Base-by-base conservation (phyloP, 2,113 vertebrate genomes). In the Fregata magnificens region DNA sequence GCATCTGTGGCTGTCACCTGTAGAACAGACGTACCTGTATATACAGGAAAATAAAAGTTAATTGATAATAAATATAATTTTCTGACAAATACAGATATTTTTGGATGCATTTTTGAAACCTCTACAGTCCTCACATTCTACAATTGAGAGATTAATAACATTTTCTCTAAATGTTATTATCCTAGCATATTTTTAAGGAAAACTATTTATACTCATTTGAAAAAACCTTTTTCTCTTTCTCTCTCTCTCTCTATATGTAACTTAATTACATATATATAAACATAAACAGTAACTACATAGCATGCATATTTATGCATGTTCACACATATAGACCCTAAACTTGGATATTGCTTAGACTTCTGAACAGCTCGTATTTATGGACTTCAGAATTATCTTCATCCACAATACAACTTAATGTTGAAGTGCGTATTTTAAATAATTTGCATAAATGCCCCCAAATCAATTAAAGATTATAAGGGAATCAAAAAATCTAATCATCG, bases 1-100 rank as follows among this genome's bases (percentile, higher is more conserved):
- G 99, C 99, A 94, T 99, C 99, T 16, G 98, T 99, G 19, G 99
- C 99, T 73, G 99, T 99, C 81, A 99, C 99, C 98, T 99, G 99
- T 69, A 99, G 98, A 96, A 99, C 99, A 86, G 99, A 99, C 3
- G 99, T 99, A 95, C 99, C 99, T 99, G 92, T 86, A 93, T 42
- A 74, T 61, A 66, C 31, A 96, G 94, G 78, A 97, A 94, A 97
- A 96, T n/a, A 97, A 50, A 76, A 47, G 88, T 96, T 95, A 96
- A 66, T 71, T 88, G 47, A 44, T 25, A 79, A 82, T 42, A 38
- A 25, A 42, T 28, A 34, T 3, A 47, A 26, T 47, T 86, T 92
- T 67, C 14, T 20, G 25, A 38, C 11, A 82, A 85, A 82, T 26
- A 66, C 3, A 25, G 44, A 24, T 45, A 71, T 61, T 88, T 95